Base-by-base conservation (phyloP, 2,888 invertebrate species). In the Erpobdella octoculata region DNA sequence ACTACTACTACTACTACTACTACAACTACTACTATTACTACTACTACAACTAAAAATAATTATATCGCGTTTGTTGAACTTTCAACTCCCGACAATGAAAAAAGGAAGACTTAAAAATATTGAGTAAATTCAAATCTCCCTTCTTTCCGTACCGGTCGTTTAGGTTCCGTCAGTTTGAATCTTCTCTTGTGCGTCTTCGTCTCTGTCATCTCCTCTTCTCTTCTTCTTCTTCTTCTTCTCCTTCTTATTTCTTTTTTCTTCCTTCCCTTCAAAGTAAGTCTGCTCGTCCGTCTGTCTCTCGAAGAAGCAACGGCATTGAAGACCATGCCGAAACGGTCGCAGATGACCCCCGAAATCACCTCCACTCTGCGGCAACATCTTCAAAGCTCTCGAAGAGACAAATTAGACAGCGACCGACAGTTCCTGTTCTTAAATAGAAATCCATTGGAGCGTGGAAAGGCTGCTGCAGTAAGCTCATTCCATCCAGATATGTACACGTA, bases 21-120 rank as follows among this genome's bases (percentile, higher is more conserved):
- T 8, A 53, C 21, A 6, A 53, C 1, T 28, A n/a, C 53, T 8
- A 53, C 28, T 21, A 25, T 53, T 53, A 21, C 53, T 15, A 1
- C 28, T 9, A 41, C 41, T 9, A 18, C 41, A 41, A 18, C 41
- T 41, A 18, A 41, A 41, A 18, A 41, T 25, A n/a, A 53, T 12
- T 9, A 53, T 8, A 25, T 53, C 28, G 5, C 53, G 28, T 25
- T 8, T 4, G 18, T 12, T 15, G 53, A 25, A 12, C 28, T 28
- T 25, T 53, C 53, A 53, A 53, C 53, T 53, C n/a, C 67, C 67
- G 48, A 41, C 28, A n/a, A 67, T 28, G 46, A 67, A 67, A 67
- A 67, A 67, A 67, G 67, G 67, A 67, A 67, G 67, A 67, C 67
- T 67, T 67, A 67, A 67, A 67, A 21, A 41, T 67, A 67, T 38